Evolutionary conservation across 2,797 vertebrate species (phyloP).

Genomic region (Urocyon cinereoargenteus): DNA sequence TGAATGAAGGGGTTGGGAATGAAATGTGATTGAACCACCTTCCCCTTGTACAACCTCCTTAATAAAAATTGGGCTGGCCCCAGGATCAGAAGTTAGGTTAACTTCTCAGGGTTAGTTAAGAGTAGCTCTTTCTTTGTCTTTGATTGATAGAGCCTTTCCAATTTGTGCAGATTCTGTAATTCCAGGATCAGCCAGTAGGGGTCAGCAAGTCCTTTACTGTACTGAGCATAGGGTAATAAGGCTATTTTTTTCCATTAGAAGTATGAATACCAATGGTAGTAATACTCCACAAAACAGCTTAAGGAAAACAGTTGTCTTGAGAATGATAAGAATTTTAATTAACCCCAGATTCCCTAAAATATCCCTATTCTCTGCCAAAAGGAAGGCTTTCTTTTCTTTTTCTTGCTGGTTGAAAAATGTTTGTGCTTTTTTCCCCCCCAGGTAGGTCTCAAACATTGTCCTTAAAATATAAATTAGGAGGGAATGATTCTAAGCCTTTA

Average conservation of each 20-base stretch:
- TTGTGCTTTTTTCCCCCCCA: neutral
- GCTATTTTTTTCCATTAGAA: neutral
- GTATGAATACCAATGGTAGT: neutral
- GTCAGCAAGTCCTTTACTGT: conserved; percentile 61
- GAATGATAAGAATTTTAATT: neutral
- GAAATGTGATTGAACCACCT: conserved; percentile 66
- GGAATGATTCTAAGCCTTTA: conserved; percentile 41
- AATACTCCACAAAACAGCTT: neutral
- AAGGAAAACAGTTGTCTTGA: conserved; percentile 35
- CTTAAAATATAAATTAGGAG: conserved; percentile 31
- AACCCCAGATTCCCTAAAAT: neutral
- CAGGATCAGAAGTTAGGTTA: conserved; percentile 5
- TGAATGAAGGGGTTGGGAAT: neutral
- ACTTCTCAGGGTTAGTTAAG: conserved; percentile 22
- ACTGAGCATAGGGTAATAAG: neutral
- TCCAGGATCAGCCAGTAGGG: conserved; percentile 69
- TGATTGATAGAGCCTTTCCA: neutral
- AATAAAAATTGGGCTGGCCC: conserved; percentile 47
- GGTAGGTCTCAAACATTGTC: neutral
- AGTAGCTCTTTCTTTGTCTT: conserved; percentile 46
- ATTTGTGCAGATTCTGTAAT: conserved; percentile 50
- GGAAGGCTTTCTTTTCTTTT: neutral
- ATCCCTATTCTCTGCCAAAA: neutral
- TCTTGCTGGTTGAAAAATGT: neutral
- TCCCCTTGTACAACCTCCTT: conserved; percentile 61